Evolutionary conservation across 2,888 invertebrate genomes (phyloP), one percentile per base, ranked within the genome.

Genomic region (Ligdia adustata): DNA sequence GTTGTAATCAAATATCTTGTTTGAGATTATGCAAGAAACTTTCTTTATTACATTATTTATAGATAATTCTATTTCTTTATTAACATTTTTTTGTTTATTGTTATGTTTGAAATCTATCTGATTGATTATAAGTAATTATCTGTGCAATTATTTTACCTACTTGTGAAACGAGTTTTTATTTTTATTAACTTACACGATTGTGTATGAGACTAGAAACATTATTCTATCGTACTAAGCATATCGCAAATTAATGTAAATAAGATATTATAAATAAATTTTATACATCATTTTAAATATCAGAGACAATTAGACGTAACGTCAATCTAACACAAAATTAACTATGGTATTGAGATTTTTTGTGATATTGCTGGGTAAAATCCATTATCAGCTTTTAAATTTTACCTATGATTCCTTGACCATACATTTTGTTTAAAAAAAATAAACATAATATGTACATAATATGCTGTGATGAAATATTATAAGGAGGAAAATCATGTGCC

Each of bases 381-480:
- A 46, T 31, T 24, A 24, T 24, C n/a, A n/a, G n/a, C n/a, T n/a
- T n/a, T n/a, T n/a, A n/a, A n/a, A n/a, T n/a, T n/a, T n/a, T n/a
- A n/a, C n/a, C n/a, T n/a, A n/a, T n/a, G n/a, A n/a, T n/a, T n/a
- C n/a, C n/a, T n/a, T n/a, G n/a, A n/a, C n/a, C n/a, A 18, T 18
- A 13, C n/a, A 44, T 44, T 37, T 40, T 37, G 31, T 43, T 37
- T 43, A 31, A 41, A 39, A 50, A 75, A 70, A 66, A 64, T 56
- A 73, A 82, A 82, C 70, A 60, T n/a, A 79, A 76, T 70, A 84
- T 88, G 88, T 89, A 89, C 89, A 89, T 82, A 76, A 79, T 75
- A 67, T 85, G 82, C 89, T 89, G 89, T 89, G 89, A 89, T 89
- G 79, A 81, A 51, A 75, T 82, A 80, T 73, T 80, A 74, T 80